A percentile compares a stretch with the other conserved stretches of the same genome.
phyloP scores from a whole-genome alignment of 2,113 vertebrate genomes.

The Dipodomys merriami region DNA sequence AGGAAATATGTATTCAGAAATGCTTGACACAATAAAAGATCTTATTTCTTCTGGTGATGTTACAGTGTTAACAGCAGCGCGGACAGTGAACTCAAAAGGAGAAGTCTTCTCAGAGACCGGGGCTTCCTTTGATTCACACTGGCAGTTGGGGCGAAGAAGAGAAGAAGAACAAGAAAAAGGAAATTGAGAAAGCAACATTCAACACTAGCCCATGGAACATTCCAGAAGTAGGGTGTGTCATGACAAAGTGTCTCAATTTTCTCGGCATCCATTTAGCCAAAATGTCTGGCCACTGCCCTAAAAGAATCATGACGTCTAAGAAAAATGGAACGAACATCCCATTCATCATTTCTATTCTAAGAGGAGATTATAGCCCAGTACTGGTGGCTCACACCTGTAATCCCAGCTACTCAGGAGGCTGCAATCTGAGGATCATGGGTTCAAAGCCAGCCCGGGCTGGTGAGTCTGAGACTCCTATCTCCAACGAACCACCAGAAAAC shows the following conservation, averaged over 20 bases:
- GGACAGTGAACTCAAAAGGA: conserved; percentile 18
- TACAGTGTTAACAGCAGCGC: neutral
- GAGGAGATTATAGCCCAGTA: neutral
- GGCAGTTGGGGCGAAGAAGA: conserved; percentile 12
- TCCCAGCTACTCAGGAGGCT: no score
- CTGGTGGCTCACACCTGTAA: no score
- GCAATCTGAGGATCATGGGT: no score
- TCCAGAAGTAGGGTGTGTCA: neutral
- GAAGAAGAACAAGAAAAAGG: conserved; percentile 46
- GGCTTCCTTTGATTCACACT: conserved; percentile 36
- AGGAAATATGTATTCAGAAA: conserved; percentile 42
- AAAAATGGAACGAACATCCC: neutral
- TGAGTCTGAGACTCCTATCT: neutral
- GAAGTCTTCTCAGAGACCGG: conserved; percentile 44
- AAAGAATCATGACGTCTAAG: neutral
- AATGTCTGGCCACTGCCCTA: neutral
- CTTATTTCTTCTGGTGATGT: neutral
- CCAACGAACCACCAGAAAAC: no score
- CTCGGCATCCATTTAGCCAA: conserved; percentile 17
- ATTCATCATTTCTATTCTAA: conserved; percentile 7
- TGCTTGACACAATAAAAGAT: neutral
- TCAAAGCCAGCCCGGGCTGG: no score
- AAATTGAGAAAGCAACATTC: conserved; percentile 66
- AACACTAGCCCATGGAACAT: neutral
- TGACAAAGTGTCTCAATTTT: conserved; percentile 20